A percentile compares a stretch with the other conserved stretches of the same genome.
phyloP scores from a whole-genome alignment of 2,888 invertebrate species.

The Drosophila mulleri region DNA sequence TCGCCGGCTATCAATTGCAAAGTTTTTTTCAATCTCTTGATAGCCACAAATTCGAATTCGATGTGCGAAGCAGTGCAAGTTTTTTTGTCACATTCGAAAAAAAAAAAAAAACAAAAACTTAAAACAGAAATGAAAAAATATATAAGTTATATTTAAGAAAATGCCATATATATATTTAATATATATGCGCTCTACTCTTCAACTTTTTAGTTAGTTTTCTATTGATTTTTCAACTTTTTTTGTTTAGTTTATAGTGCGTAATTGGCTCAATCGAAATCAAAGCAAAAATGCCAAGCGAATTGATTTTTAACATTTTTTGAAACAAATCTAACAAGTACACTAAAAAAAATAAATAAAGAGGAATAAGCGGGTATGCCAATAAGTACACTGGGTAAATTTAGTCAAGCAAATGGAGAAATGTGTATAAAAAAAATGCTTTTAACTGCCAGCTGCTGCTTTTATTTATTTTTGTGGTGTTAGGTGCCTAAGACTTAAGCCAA shows the following conservation, averaged over 20 bases:
- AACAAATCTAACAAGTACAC: slow-evolving; percentile 66
- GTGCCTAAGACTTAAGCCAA: slow-evolving; percentile 60
- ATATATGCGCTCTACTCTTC: slow-evolving; percentile 31
- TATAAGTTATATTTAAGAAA: slow-evolving; percentile 2
- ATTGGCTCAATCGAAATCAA: slow-evolving; percentile 58
- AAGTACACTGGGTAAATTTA: slow-evolving; percentile 15
- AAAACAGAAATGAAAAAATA: slow-evolving; percentile 8
- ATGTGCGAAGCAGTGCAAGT: slow-evolving; percentile 84
- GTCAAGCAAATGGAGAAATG: slow-evolving; percentile 42
- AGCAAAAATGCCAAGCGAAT: slow-evolving; percentile 67
- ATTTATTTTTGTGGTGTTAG: slow-evolving; percentile 57
- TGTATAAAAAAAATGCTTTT: slow-evolving; percentile 44
- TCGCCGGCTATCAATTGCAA: slow-evolving; percentile 31
- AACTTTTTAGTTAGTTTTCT: slow-evolving; percentile 26
- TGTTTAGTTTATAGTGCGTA: slow-evolving; percentile 80
- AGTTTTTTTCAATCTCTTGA: slow-evolving; percentile 20
- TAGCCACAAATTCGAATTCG: slow-evolving; percentile 47
- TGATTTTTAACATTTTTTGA: slow-evolving; percentile 83
- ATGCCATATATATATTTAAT: slow-evolving; percentile 19
- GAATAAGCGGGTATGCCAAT: neutral
- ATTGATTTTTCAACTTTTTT: slow-evolving; percentile 51
- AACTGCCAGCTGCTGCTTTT: slow-evolving; percentile 49
- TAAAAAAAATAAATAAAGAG: slow-evolving; percentile 8
- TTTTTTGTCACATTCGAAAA: slow-evolving; percentile 77
- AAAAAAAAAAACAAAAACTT: neutral